Evolutionary conservation across 2,888 invertebrate species (phyloP).

Genomic region (Drosophila lacicola): DNA sequence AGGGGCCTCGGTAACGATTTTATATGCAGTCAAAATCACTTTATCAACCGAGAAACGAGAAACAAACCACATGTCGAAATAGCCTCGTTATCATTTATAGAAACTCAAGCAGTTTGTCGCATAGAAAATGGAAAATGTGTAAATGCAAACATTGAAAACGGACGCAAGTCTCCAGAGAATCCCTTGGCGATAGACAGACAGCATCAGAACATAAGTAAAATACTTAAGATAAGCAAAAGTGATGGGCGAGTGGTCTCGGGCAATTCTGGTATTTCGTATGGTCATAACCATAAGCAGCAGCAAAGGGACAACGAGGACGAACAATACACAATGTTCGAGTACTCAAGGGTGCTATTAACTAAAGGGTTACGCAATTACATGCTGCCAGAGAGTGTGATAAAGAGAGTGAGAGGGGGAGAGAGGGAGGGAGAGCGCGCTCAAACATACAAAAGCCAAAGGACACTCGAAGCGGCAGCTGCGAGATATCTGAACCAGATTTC

Average conservation of each 20-base stretch:
- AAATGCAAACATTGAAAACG: slow-evolving; percentile 64
- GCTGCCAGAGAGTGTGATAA: slow-evolving; percentile 40
- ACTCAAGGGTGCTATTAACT: slow-evolving; percentile 80
- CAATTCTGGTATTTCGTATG: slow-evolving; percentile 30
- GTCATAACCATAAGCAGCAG: slow-evolving; percentile 56
- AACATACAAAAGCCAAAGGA: slow-evolving; percentile 62
- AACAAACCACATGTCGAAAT: slow-evolving; percentile 28
- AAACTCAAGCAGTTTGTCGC: slow-evolving; percentile 40
- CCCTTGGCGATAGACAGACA: slow-evolving; percentile 30
- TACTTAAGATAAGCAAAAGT: slow-evolving; percentile 79
- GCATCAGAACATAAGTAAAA: slow-evolving; percentile 71
- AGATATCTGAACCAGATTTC: slow-evolving; percentile 65
- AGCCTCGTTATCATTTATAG: slow-evolving; percentile 49
- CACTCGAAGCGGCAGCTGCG: slow-evolving; percentile 55
- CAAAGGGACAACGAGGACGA: slow-evolving; percentile 33
- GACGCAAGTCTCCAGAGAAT: slow-evolving; percentile 50
- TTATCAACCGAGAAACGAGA: slow-evolving; percentile 18
- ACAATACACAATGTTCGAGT: slow-evolving; percentile 60
- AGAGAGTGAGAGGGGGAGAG: slow-evolving; percentile 9
- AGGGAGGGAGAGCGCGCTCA: slow-evolving; percentile 4
- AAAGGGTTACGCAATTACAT: slow-evolving; percentile 81
- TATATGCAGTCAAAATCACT: slow-evolving; percentile 22
- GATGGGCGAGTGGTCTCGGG: slow-evolving; percentile 55
- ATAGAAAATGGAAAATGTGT: slow-evolving; percentile 63
- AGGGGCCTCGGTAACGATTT: slow-evolving; percentile 17